A percentile compares a stretch with the other conserved stretches of the same genome.
These are phyloP conservation scores for Paraescarpia echinospica DNA, from an alignment of 1,140 invertebrate genomes.

Conservation along the genomic window DNA sequence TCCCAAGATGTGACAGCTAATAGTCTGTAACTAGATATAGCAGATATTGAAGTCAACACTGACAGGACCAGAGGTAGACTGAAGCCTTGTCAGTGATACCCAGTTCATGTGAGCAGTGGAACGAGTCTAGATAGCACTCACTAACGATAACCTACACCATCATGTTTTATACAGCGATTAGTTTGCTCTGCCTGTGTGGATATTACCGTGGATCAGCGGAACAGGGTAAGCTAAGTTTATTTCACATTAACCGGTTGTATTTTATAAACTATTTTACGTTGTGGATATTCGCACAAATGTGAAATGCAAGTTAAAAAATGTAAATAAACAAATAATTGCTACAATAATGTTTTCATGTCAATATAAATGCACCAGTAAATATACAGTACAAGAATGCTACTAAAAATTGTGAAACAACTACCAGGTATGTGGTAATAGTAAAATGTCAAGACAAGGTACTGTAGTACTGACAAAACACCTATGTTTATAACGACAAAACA, in stretches of 20 bases:
- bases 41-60: background rate
- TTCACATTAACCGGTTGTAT: background rate
- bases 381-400: too few relatives aligned
- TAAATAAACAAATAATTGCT: too few relatives aligned
- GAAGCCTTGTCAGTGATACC: background rate
- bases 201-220: background rate
- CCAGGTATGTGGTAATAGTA: background rate
- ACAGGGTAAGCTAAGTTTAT: background rate
- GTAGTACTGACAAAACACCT: background rate
- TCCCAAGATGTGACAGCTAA: background rate
- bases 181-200: background rate
- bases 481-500: background rate
- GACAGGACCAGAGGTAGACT: background rate
- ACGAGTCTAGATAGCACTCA: background rate
- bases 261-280: background rate
- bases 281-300: background rate
- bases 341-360: too few relatives aligned
- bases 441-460: background rate
- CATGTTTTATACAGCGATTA: background rate
- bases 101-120: background rate
- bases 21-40: background rate
- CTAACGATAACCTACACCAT: background rate
- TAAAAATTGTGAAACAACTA: too few relatives aligned
- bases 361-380: too few relatives aligned
- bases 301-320: background rate